These are phyloP conservation scores for Tragelaphus imberbis DNA, from an alignment of 2,113 vertebrate species.

Conservation along the genomic window DNA sequence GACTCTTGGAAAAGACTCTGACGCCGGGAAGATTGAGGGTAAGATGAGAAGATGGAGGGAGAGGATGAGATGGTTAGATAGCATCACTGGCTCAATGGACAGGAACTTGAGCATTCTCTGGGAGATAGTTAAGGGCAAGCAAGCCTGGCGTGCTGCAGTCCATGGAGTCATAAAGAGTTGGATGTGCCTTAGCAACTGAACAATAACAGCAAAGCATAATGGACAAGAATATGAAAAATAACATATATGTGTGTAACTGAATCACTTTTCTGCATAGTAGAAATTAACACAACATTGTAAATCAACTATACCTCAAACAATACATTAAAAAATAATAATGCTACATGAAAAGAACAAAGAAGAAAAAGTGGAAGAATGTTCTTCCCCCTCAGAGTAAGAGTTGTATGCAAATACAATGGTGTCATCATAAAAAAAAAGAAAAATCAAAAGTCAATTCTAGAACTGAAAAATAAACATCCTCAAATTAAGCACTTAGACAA, in stretches of 20 bases:
- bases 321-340: neutral
- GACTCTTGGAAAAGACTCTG: neutral
- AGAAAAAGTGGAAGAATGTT: neutral
- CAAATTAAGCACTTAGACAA: neutral
- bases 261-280: neutral
- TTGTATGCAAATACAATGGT: neutral
- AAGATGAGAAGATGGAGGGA: neutral
- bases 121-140: neutral
- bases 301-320: neutral
- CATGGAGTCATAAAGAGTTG: neutral
- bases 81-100: neutral
- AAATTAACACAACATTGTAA: neutral
- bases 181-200: neutral
- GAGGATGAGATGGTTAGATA: neutral
- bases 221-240: neutral
- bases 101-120: neutral
- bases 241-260: neutral
- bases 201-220: neutral
- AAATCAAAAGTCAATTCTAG: neutral
- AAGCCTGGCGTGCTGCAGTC: neutral
- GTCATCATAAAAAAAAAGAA: neutral
- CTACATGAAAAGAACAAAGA: neutral
- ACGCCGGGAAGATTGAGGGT: neutral
- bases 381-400: neutral
- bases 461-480: neutral